Percentiles rank a stretch among this genome's conserved stretches.
These are phyloP conservation scores for Coryphaenoides rupestris DNA, from an alignment of 2,113 vertebrate genomes.

Conservation along the genomic window DNA sequence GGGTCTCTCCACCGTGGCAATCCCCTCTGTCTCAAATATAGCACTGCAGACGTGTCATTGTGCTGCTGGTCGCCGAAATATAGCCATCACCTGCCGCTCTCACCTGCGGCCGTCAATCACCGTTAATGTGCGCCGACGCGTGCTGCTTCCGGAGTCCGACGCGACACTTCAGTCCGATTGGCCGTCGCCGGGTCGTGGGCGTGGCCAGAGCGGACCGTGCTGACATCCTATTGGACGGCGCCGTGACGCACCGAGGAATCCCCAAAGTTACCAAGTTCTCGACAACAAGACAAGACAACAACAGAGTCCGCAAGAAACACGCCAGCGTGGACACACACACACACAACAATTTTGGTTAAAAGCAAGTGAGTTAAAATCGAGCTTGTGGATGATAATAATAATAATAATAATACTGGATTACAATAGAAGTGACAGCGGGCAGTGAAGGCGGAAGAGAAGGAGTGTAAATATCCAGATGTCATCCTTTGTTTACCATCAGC, in stretches of 20 bases:
- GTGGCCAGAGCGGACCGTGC: conserved; percentile 6
- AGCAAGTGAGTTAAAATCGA: conserved; percentile 28
- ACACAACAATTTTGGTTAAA: conserved; percentile 21
- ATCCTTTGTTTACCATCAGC: conserved; percentile 68
- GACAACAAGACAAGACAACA: no score
- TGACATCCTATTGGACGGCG: conserved; percentile 57
- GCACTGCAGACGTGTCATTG: conserved; percentile 69
- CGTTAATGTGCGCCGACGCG: conserved; percentile 20
- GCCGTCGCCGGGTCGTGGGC: conserved; percentile 33
- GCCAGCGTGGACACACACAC: conserved; percentile 19
- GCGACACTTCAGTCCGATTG: conserved; percentile 54
- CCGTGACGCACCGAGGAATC: conserved; percentile 68
- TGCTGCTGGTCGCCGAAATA: conserved; percentile 48
- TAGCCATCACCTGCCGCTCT: conserved; percentile 45
- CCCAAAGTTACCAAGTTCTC: conserved; percentile 71
- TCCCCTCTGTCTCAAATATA: conserved; percentile 72
- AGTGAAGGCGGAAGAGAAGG: conserved; percentile 61
- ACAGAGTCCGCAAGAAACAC: conserved; percentile 22
- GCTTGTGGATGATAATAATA: no score
- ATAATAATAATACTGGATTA: no score
- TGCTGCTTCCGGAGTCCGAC: conserved; percentile 25
- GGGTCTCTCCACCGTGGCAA: conserved; percentile 60
- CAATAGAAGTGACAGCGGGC: background rate
- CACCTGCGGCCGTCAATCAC: conserved; percentile 72
- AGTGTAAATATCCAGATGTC: conserved; percentile 35